A percentile compares a stretch with the other conserved stretches of the same genome.
Conservation (phyloP, 2,113 vertebrate genomes). For the Illadopsis cleaveri region DNA sequence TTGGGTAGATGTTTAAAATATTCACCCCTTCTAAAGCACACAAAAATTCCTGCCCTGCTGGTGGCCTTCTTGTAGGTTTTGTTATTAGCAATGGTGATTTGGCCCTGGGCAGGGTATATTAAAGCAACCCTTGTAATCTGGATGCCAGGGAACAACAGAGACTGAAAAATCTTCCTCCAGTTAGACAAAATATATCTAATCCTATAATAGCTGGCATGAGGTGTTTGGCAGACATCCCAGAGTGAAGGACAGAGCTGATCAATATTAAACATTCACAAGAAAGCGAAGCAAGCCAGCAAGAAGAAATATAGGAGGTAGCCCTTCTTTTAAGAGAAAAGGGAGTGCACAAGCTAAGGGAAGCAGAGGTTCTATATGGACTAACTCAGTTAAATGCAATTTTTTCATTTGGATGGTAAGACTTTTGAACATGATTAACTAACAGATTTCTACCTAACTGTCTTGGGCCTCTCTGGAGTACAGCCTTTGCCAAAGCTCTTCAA, state of each 20-base stretch:
- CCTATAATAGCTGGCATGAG: constrained; percentile 30
- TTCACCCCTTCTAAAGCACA: neutral
- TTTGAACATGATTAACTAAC: neutral
- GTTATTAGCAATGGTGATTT: constrained; percentile 27
- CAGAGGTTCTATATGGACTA: neutral
- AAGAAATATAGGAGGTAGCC: neutral
- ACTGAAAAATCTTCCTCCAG: constrained; percentile 38
- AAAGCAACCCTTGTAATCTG: constrained; percentile 50
- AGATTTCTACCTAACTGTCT: neutral
- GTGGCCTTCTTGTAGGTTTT: constrained; percentile 36
- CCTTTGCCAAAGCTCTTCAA: neutral
- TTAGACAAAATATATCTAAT: constrained; percentile 58
- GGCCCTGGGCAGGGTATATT: neutral
- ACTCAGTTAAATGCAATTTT: neutral
- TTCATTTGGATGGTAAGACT: neutral
- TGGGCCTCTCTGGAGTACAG: neutral
- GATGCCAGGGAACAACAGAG: constrained; percentile 27
- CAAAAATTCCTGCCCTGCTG: neutral
- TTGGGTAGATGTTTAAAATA: neutral
- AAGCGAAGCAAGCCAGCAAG: constrained; percentile 23
- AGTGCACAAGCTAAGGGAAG: neutral
- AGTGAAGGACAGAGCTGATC: constrained; percentile 31
- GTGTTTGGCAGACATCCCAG: constrained; percentile 43
- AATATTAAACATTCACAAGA: constrained; percentile 28
- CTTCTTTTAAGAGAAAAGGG: neutral